Conservation (phyloP, 2,113 vertebrate species). For the Chitala chitala region DNA sequence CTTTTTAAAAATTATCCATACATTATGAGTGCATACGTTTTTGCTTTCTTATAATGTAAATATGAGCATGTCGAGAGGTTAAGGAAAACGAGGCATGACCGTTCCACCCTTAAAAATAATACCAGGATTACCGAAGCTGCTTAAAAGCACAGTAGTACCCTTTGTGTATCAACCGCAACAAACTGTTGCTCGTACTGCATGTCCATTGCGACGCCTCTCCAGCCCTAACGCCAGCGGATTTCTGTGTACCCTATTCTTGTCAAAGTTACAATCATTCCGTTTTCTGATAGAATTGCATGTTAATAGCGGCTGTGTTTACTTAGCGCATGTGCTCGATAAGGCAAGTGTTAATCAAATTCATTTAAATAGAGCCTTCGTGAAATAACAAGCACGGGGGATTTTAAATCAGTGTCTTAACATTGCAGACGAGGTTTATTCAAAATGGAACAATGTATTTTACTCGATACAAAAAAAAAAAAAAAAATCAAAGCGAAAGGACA, state of each 20-base stretch:
- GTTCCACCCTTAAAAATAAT: neutral
- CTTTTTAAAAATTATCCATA: neutral
- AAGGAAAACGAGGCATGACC: neutral
- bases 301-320: too few relatives aligned
- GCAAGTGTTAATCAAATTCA: constrained; percentile 5
- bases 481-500: constrained; percentile 38
- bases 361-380: neutral
- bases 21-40: neutral
- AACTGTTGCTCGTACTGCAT: constrained; percentile 1
- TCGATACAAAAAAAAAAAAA: constrained; percentile 67
- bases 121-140: neutral
- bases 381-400: constrained; percentile 46
- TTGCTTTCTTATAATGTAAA: neutral
- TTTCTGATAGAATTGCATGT: too few relatives aligned
- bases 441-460: constrained; percentile 53
- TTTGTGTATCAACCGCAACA: neutral
- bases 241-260: neutral
- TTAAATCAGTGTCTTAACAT: constrained; percentile 45
- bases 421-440: constrained; percentile 69
- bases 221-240: constrained; percentile 15
- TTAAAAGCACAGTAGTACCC: neutral
- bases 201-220: neutral
- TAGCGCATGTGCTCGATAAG: constrained; percentile 10
- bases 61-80: neutral
- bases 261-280: neutral